These are phyloP conservation scores for Hypomecis punctinalis DNA, from an alignment of 2,888 invertebrate species.

Conservation along the genomic window DNA sequence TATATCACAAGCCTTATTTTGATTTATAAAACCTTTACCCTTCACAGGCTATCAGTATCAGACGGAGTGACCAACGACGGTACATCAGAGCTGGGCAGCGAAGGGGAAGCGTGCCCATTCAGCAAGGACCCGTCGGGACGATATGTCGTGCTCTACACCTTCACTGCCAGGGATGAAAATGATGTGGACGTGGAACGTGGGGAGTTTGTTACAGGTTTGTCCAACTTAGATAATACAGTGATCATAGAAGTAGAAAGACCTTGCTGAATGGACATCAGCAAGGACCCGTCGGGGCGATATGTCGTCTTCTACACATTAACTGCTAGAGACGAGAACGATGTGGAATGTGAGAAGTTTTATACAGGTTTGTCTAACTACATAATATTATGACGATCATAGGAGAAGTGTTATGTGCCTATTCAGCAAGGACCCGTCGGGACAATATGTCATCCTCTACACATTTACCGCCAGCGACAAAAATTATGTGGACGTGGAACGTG, in stretches of 20 bases:
- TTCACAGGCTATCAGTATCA: slow-evolving; percentile 70
- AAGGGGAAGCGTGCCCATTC: slow-evolving; percentile 88
- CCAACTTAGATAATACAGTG: too few relatives aligned
- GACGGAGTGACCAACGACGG: slow-evolving; percentile 79
- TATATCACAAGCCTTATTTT: neutral
- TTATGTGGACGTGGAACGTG: slow-evolving; percentile 96
- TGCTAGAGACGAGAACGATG: slow-evolving; percentile 96
- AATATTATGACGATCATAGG: too few relatives aligned
- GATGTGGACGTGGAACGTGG: slow-evolving; percentile 97
- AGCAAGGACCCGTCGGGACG: slow-evolving; percentile 94
- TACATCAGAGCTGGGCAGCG: slow-evolving; percentile 78
- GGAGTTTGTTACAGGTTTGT: slow-evolving; percentile 94
- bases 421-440: slow-evolving; percentile 93
- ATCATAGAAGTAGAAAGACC: too few relatives aligned
- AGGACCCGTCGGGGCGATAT: slow-evolving; percentile 95
- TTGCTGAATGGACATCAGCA: too few relatives aligned
- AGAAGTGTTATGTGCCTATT: slow-evolving; percentile 89
- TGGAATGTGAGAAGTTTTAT: slow-evolving; percentile 97
- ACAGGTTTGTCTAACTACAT: too few relatives aligned
- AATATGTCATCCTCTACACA: slow-evolving; percentile 96
- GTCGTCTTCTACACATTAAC: slow-evolving; percentile 97
- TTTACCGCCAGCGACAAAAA: slow-evolving; percentile 97
- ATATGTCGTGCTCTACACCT: slow-evolving; percentile 96
- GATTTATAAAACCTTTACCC: neutral
- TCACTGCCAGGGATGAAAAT: slow-evolving; percentile 96